These are phyloP conservation scores for Yponomeuta evonymella DNA, from an alignment of 2,888 invertebrate genomes.

Conservation along the genomic window DNA sequence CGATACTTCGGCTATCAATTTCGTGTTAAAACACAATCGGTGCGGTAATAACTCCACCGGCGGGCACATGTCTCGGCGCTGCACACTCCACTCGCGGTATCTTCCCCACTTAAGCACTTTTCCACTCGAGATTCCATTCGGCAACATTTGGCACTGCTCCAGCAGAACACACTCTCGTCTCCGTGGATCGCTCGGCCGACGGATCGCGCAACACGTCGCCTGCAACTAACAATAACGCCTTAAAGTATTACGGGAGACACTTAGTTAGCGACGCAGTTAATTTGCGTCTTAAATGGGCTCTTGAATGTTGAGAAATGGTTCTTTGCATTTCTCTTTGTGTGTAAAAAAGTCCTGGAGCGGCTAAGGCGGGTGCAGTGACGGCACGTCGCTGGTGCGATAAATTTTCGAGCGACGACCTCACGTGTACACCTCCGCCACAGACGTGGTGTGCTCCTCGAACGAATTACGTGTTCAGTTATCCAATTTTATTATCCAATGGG, in stretches of 20 bases:
- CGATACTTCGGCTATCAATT: background rate
- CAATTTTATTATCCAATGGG: background rate
- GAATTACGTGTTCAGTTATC: background rate
- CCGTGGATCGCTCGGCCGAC: background rate
- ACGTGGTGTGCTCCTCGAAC: background rate
- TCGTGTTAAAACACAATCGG: background rate
- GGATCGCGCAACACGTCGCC: background rate
- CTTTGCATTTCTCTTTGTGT: background rate
- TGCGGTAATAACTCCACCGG: background rate
- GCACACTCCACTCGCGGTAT: background rate
- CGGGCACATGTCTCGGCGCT: background rate
- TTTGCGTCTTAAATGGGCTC: constrained; percentile 1
- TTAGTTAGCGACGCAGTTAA: constrained; percentile 1
- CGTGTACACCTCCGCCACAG: background rate
- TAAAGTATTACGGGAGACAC: background rate
- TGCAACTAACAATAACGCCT: background rate
- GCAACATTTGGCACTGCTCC: constrained; percentile 10
- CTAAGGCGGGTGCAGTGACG: background rate
- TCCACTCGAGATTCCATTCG: constrained; percentile 11
- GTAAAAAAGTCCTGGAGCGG: background rate
- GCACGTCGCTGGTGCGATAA: background rate
- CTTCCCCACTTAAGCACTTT: constrained; percentile 8
- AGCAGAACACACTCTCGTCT: background rate
- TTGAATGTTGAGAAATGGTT: background rate
- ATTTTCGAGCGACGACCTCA: background rate